phyloP scores from a whole-genome alignment of 2,113 vertebrate species.

The Anhinga rufa region DNA sequence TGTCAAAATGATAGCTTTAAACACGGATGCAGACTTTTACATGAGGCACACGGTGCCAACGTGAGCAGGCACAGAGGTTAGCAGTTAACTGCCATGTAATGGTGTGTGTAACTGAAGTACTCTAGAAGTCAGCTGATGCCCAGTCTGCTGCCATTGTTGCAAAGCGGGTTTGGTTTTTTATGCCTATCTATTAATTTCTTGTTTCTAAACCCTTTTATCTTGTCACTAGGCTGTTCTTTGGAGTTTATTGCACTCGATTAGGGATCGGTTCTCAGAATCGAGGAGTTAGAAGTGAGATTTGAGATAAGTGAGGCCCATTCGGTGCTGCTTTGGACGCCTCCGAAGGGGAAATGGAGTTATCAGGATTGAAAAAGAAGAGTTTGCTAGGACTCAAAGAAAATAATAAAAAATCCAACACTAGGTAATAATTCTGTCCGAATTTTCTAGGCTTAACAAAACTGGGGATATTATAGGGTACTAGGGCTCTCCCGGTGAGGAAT shows the following conservation, averaged over 20 bases:
- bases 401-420: slow-evolving; percentile 69
- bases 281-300: slow-evolving; percentile 68
- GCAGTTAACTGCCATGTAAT: rapidly evolving
- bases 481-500: not conserved
- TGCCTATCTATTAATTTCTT: slow-evolving; percentile 29
- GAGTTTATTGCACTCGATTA: slow-evolving; percentile 64
- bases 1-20: not conserved
- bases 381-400: slow-evolving; percentile 72
- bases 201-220: slow-evolving; percentile 64
- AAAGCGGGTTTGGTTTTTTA: not conserved
- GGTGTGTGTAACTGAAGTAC: too few relatives aligned
- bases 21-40: too few relatives aligned
- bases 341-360: slow-evolving; percentile 67
- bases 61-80: not conserved
- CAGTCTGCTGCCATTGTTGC: not conserved
- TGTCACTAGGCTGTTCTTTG: slow-evolving; percentile 67
- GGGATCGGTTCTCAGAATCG: slow-evolving; percentile 59
- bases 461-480: not conserved
- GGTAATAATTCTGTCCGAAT: slow-evolving; percentile 58
- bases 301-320: slow-evolving; percentile 57
- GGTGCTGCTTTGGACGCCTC: slow-evolving; percentile 61
- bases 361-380: slow-evolving; percentile 74
- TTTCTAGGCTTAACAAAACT: slow-evolving; percentile 45
- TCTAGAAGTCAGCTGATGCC: not conserved
- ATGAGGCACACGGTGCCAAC: rapidly evolving